Conservation (phyloP, 2,797 vertebrate species). For the Rhodeus uyekii region DNA sequence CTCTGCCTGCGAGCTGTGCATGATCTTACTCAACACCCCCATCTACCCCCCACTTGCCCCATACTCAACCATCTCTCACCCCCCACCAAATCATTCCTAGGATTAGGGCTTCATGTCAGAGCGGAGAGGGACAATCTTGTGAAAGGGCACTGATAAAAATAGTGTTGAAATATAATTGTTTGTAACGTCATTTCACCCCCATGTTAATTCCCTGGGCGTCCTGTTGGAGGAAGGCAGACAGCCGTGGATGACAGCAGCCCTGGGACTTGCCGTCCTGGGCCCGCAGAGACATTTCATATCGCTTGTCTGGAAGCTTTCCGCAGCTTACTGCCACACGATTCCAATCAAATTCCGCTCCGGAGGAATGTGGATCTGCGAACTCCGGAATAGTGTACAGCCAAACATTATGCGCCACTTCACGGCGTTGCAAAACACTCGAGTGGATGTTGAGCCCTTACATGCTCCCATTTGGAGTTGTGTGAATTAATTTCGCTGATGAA, state of each 20-base stretch:
- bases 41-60: slow-evolving; percentile 7
- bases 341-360: slow-evolving; percentile 28
- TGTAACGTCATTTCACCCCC: slow-evolving; percentile 84
- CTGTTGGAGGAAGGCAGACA: slow-evolving; percentile 87
- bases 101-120: slow-evolving; percentile 81
- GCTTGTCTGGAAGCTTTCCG: slow-evolving; percentile 50
- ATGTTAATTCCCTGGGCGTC: slow-evolving; percentile 79
- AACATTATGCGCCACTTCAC: slow-evolving; percentile 36
- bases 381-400: not conserved
- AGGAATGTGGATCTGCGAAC: slow-evolving; percentile 9
- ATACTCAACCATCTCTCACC: slow-evolving; percentile 60
- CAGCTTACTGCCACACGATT: slow-evolving; percentile 5
- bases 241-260: slow-evolving; percentile 88
- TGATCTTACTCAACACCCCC: slow-evolving; percentile 34
- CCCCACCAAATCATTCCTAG: slow-evolving; percentile 74
- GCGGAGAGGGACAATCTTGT: slow-evolving; percentile 79
- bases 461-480: slow-evolving; percentile 24
- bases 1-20: slow-evolving; percentile 43
- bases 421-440: slow-evolving; percentile 38
- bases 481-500: slow-evolving; percentile 50
- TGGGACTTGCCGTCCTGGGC: slow-evolving; percentile 76
- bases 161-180: slow-evolving; percentile 90
- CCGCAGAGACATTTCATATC: slow-evolving; percentile 60
- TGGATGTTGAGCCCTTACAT: slow-evolving; percentile 33
- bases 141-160: slow-evolving; percentile 87